A percentile compares a stretch with the other conserved stretches of the same genome.
phyloP scores from a whole-genome alignment of 2,113 vertebrate genomes.

The Cygnus buccinator region DNA sequence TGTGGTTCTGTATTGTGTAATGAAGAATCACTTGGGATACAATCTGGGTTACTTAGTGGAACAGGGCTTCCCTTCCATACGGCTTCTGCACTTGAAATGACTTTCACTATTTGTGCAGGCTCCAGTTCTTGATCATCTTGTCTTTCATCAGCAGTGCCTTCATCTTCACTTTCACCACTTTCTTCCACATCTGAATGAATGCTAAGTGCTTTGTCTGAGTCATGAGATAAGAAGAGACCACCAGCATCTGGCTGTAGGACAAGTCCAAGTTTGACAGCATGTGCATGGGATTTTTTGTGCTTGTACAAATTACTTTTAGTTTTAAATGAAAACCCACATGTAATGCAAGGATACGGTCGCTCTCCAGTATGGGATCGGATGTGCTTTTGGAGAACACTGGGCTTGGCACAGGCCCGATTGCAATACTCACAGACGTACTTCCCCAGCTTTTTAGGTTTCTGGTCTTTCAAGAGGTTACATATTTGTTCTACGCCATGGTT shows the following conservation, averaged over 20 bases:
- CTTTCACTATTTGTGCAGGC: conserved; percentile 78
- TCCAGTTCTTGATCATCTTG: conserved; percentile 81
- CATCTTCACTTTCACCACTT: conserved; percentile 94
- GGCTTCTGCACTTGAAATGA: conserved; percentile 76
- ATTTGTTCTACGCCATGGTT: conserved; percentile 88
- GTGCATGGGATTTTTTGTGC: conserved; percentile 99
- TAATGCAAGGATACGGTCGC: conserved; percentile 95
- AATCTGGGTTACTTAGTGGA: conserved; percentile 63
- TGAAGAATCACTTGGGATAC: conserved; percentile 74
- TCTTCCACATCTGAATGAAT: conserved; percentile 92
- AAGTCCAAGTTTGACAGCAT: conserved; percentile 95
- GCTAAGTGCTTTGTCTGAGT: conserved; percentile 90
- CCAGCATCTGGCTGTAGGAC: conserved; percentile 88
- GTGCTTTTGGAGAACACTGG: conserved; percentile 96
- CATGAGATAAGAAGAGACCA: conserved; percentile 86
- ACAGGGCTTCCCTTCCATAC: conserved; percentile 73
- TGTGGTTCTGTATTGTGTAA: conserved; percentile 81
- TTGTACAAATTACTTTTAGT: conserved; percentile 99
- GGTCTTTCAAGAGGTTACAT: conserved; percentile 90
- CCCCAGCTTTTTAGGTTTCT: conserved; percentile 96
- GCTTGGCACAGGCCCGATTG: conserved; percentile 93
- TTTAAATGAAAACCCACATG: conserved; percentile 99
- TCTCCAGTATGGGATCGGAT: conserved; percentile 98
- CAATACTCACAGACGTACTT: conserved; percentile 98
- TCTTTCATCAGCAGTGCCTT: conserved; percentile 84